These are phyloP conservation scores for Clarias magur DNA, from an alignment of 2,113 vertebrate species.

Conservation along the genomic window DNA sequence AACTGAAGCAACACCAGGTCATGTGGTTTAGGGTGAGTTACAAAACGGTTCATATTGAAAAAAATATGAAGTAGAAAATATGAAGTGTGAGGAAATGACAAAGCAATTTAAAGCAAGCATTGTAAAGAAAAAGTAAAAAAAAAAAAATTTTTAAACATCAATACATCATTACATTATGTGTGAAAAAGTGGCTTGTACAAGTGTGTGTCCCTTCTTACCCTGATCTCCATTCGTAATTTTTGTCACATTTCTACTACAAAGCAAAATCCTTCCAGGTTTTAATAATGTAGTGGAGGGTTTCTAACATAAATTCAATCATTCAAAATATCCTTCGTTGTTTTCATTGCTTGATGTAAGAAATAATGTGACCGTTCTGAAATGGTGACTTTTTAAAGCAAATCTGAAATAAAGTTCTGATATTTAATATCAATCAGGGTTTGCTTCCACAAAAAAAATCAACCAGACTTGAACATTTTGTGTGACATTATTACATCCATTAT, in stretches of 20 bases:
- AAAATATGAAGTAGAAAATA: constrained; percentile 40
- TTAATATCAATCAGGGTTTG: background rate
- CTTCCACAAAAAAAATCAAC: background rate
- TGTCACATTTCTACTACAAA: too few species aligned
- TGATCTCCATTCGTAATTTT: too few species aligned
- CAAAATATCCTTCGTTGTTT: too few species aligned
- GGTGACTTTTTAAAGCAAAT: background rate
- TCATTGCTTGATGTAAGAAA: too few species aligned
- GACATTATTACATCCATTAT: background rate
- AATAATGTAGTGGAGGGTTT: too few species aligned
- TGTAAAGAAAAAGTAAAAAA: constrained; percentile 22
- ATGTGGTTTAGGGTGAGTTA: constrained; percentile 40
- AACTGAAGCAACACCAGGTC: background rate
- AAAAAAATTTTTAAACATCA: constrained; percentile 40
- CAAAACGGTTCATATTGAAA: constrained; percentile 44
- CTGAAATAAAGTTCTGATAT: background rate
- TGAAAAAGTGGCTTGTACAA: too few species aligned
- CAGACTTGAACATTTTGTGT: background rate
- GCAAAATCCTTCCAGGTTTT: too few species aligned
- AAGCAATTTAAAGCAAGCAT: constrained; percentile 41
- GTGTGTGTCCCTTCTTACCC: too few species aligned
- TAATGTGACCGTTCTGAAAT: too few species aligned
- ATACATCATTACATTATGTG: constrained; percentile 35
- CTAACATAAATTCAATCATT: too few species aligned
- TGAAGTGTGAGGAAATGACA: constrained; percentile 16